Conservation (phyloP, 37 sponge, comb jelly and placozoan genomes). For the Mnemiopsis leidyi region DNA sequence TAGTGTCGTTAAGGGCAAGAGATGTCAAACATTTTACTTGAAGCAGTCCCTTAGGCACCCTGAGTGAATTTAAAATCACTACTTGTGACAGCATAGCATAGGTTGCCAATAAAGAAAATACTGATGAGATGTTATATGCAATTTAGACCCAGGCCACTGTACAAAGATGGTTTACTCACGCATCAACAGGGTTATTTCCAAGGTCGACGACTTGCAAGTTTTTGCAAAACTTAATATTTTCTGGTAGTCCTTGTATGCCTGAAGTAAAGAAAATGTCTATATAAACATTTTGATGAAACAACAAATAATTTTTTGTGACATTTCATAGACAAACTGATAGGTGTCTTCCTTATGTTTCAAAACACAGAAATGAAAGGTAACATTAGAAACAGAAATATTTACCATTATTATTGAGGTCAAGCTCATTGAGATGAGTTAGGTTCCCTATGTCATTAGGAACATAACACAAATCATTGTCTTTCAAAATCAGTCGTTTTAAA, state of each 20-base stretch:
- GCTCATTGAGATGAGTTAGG: conserved; percentile 35
- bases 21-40: conserved; percentile 8
- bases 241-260: conserved; percentile 30
- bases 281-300: no score
- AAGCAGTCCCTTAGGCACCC: conserved; percentile 9
- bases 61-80: background rate
- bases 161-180: conserved; percentile 25
- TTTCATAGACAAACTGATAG: no score
- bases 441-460: conserved; percentile 43
- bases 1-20: conserved; percentile 35
- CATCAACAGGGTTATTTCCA: conserved; percentile 45
- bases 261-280: no score
- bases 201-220: conserved; percentile 22
- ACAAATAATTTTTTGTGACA: no score
- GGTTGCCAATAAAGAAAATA: no score
- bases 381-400: background rate
- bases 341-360: no score
- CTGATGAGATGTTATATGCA: no score
- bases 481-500: conserved; percentile 16
- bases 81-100: no score
- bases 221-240: conserved; percentile 57
- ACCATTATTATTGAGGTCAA: conserved; percentile 29
- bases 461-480: conserved; percentile 31
- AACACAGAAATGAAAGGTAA: background rate
- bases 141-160: no score